A percentile compares a stretch with the other conserved stretches of the same genome.
These are phyloP conservation scores for Stenichneumon culpator DNA, from an alignment of 2,888 invertebrate genomes.

Conservation along the genomic window DNA sequence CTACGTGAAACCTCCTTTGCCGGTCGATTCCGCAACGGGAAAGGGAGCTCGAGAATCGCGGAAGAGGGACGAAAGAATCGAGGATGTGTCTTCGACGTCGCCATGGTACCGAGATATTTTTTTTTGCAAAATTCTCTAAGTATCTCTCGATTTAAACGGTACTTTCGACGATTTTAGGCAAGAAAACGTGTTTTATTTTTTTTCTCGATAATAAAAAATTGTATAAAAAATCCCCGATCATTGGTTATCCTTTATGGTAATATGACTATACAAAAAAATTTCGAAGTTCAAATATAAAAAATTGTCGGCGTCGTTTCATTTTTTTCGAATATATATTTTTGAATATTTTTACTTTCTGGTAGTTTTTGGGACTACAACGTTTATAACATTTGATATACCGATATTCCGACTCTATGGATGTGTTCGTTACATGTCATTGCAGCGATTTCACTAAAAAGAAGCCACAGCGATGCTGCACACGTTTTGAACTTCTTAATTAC, in stretches of 20 bases:
- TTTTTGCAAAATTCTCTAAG: neutral
- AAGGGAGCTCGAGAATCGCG: neutral
- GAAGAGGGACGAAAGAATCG: neutral
- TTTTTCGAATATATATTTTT: neutral
- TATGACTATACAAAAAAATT: no score
- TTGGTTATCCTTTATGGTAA: no score
- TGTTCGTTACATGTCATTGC: neutral
- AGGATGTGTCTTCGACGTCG: neutral
- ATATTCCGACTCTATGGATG: neutral
- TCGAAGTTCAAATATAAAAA: no score
- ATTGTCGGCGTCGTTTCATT: no score
- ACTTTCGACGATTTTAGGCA: no score
- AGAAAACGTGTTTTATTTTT: no score
- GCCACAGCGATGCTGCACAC: no score
- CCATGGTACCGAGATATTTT: neutral
- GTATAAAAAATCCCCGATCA: no score
- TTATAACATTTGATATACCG: neutral
- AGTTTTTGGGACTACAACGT: no score
- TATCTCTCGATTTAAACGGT: neutral
- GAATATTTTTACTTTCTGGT: neutral
- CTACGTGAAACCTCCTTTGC: conserved; percentile 55
- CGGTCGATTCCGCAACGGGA: conserved; percentile 39
- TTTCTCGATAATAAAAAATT: no score
- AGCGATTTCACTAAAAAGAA: no score
- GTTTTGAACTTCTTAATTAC: no score